Evolutionary conservation across 2,797 vertebrate species (phyloP).

Genomic region (Choloepus didactylus): DNA sequence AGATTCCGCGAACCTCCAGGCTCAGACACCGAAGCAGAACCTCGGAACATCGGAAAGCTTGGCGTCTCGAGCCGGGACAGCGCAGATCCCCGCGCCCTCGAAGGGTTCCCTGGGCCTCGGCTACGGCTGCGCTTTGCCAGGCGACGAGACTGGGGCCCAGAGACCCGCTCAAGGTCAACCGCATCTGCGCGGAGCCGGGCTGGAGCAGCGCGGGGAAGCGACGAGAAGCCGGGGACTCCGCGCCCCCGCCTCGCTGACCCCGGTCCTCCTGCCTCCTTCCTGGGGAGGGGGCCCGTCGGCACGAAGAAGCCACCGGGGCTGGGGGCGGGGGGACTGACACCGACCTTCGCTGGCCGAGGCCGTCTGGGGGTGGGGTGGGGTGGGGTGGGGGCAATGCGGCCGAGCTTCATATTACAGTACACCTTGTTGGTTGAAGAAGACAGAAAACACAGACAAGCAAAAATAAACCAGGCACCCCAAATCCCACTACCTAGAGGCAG

Average conservation of each 20-base stretch:
- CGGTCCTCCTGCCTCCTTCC: too few species aligned
- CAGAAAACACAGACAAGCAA: neutral
- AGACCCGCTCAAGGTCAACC: fast-evolving
- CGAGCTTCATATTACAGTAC: neutral
- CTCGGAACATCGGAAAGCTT: neutral
- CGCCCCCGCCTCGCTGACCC: too few species aligned
- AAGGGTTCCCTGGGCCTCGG: neutral
- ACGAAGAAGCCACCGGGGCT: neutral
- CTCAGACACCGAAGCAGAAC: neutral
- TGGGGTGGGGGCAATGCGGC: too few species aligned
- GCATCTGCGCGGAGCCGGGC: neutral
- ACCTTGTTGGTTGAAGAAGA: neutral
- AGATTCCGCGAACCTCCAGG: too few species aligned
- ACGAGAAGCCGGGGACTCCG: too few species aligned
- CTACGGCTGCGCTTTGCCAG: too few species aligned
- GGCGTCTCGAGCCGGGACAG: neutral
- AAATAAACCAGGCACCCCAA: neutral
- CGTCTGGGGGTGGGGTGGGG: too few species aligned
- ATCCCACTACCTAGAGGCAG: neutral
- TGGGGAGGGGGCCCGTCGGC: neutral
- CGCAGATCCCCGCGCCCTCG: neutral
- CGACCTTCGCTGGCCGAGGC: neutral
- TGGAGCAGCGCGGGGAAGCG: neutral
- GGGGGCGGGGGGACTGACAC: fast-evolving
- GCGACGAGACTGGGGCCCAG: too few species aligned